A percentile compares a stretch with the other conserved stretches of the same genome.
Evolutionary conservation across 2,888 invertebrate species (phyloP).

Genomic region (Erebia aethiops): DNA sequence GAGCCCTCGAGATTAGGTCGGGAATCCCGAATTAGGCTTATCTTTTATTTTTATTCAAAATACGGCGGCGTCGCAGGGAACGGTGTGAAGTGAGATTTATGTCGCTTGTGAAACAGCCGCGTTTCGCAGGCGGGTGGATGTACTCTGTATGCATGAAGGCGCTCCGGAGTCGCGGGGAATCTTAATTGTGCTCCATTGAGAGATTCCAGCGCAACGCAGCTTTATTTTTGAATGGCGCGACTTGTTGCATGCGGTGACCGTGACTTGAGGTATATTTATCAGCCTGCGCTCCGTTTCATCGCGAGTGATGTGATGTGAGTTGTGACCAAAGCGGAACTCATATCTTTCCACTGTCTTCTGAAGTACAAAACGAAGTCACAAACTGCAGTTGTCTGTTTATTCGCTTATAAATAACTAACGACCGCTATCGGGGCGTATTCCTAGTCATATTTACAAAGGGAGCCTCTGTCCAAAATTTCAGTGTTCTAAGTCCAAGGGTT

Average conservation of each 20-base stretch:
- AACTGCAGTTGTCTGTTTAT: not conserved
- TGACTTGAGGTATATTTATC: constrained; percentile 47
- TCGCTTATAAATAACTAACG: not conserved
- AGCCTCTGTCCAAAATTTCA: no score
- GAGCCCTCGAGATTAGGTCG: constrained; percentile 52
- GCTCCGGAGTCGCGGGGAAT: constrained; percentile 65
- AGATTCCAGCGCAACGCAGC: constrained; percentile 62
- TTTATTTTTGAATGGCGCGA: constrained; percentile 70
- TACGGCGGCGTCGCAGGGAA: constrained; percentile 54
- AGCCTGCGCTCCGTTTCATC: not conserved
- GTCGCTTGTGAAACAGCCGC: constrained; percentile 63
- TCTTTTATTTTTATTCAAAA: constrained; percentile 65
- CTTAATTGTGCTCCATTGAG: constrained; percentile 79
- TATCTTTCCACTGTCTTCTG: no score
- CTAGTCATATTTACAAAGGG: no score
- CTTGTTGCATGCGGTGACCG: constrained; percentile 67
- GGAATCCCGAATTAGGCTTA: constrained; percentile 51
- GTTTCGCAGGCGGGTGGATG: constrained; percentile 54
- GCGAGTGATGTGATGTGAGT: not conserved
- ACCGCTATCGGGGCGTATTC: no score
- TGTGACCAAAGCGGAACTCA: not conserved
- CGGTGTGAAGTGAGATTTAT: constrained; percentile 71
- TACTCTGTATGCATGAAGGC: constrained; percentile 64
- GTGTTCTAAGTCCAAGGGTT: no score
- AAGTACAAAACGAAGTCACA: not conserved